These are phyloP conservation scores for Dinomys branickii DNA, from an alignment of 2,113 vertebrate genomes.

Conservation along the genomic window DNA sequence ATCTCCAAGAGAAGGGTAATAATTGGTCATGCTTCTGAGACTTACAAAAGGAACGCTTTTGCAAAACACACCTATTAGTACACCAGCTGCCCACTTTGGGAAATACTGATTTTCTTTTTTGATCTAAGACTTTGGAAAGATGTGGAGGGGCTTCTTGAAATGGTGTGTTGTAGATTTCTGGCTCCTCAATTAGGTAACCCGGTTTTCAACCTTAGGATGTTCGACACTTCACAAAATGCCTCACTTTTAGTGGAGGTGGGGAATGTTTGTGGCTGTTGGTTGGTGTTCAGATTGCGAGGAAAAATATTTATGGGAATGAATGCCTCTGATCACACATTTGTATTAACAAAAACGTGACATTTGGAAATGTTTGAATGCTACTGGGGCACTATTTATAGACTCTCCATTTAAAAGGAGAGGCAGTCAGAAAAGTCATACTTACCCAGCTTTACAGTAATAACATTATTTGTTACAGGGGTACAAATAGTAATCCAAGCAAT, in stretches of 20 bases:
- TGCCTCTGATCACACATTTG: conserved; percentile 52
- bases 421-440: conserved; percentile 53
- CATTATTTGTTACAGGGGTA: conserved; percentile 46
- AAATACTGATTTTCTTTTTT: neutral
- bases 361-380: conserved; percentile 61
- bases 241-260: neutral
- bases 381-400: conserved; percentile 57
- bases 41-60: conserved; percentile 9
- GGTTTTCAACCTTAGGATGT: neutral
- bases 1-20: neutral
- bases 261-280: neutral
- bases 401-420: conserved; percentile 53
- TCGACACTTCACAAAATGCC: neutral
- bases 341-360: conserved; percentile 59
- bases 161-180: neutral
- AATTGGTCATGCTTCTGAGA: neutral
- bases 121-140: neutral
- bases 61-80: neutral
- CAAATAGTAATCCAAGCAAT: conserved; percentile 16
- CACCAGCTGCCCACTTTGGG: neutral
- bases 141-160: neutral
- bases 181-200: neutral
- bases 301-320: conserved; percentile 53
- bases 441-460: conserved; percentile 49
- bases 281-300: neutral